Base-by-base conservation (phyloP, 2,797 vertebrate species). In the Acipenser ruthenus region DNA sequence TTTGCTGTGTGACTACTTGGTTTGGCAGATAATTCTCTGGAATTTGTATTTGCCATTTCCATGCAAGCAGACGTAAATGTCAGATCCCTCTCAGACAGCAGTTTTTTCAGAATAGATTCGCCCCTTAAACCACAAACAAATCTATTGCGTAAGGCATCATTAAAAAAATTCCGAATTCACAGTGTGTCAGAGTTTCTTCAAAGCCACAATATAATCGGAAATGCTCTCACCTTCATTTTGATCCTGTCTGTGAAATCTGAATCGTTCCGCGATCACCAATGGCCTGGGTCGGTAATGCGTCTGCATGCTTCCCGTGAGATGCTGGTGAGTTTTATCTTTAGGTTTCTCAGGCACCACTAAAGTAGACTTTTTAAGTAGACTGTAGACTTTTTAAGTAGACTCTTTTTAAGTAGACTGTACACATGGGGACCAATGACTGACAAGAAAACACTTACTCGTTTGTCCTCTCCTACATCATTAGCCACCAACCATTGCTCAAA, bases 71-170 rank as follows among this genome's bases (percentile, higher is more conserved):
- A n/a, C 1, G 5, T 49, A 13, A 67, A 67, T 1, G 52, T 64
- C 15, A 64, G 59, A 49, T 71, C 64, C 47, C 55, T 67, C n/a
- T 72, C 23, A 37, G 62, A 9, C 53, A 72, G 56, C 23, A 69
- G 23, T 47, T 68, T 69, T 8, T 48, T 5, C 52, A 66, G 70
- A 18, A 72, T 23, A 5, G 53, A 59, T n/a, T 69, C 61, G 1
- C n/a, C 52, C 9, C 49, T 18, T 49, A 53, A 37, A 37, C 60
- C 69, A 63, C 65, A 55, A 8, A 67, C 60, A 58, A 37, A 70
- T 5, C 9, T 15, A 13, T 69, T 23, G 11, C 56, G 59, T 56
- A 69, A 50, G 6, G 59, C 64, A 7, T 60, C 64, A 48, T 62
- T 49, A 65, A 53, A 50, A 65, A 8, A 3, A 37, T 10, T 10